Evolutionary conservation across 2,113 vertebrate genomes (phyloP), one percentile per base, ranked within the genome.

Genomic region (Nothoprocta pentlandii): DNA sequence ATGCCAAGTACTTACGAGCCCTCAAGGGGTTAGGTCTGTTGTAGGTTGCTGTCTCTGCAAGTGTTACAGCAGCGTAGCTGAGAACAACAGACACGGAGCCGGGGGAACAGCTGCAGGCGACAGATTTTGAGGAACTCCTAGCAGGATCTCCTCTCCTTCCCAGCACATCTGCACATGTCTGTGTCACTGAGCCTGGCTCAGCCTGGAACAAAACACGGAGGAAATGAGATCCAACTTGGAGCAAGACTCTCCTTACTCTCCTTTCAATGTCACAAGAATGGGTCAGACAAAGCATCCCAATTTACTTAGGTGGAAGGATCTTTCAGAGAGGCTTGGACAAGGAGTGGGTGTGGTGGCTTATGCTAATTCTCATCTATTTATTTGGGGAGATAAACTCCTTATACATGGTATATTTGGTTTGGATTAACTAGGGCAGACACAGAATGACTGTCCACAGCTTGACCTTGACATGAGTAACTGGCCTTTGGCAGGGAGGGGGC

Each of bases 291-390:
- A 95, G 87, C 89, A 92, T 79, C 80, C 80, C 16, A 22, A 92
- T 95, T 94, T 93, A 87, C 95, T 85, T 94, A 96, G 93, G 93
- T 96, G 94, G 85, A 96, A 78, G 53, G 54, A 63, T 67, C 80
- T 93, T 91, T 79, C 53, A 74, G 69, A 62, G 58, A 80, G 69
- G 32, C 91, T 74, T 86, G 85, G 77, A 83, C 82, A 91, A 89
- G 47, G 12, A 95, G 54, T 73, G 88, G 94, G 90, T 87, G 93
- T 1, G 1, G 86, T 86, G 61, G 73, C 64, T 96, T 94, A 94
- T 92, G 87, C 91, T 96, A 96, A 97, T 97, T 79, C 94, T 80
- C 91, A 83, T 89, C 93, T 96, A 95, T 96, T 97, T 97, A 93
- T 95, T 96, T 96, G 78, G 84, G 76, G 84, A 96, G 92, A 96